Conservation (phyloP, 2,888 invertebrate genomes). For the Ochropleura plecta region DNA sequence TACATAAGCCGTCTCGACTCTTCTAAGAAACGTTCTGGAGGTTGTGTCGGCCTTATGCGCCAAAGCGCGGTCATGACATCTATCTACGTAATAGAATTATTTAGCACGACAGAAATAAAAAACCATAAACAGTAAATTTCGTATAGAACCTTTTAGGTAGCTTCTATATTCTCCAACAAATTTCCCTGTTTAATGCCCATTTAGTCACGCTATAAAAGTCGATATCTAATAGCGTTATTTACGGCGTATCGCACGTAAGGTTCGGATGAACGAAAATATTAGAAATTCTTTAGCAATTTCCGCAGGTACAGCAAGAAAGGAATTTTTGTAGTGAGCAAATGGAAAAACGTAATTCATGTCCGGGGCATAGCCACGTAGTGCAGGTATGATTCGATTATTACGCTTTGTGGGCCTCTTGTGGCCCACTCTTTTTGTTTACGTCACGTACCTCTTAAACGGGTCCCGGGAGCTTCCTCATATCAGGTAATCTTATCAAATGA, state of each 20-base stretch:
- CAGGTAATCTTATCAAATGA: slow-evolving; percentile 64
- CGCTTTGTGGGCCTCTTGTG: slow-evolving; percentile 34
- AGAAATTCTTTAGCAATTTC: slow-evolving; percentile 68
- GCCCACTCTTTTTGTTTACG: slow-evolving; percentile 59
- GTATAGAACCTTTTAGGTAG: slow-evolving; percentile 31
- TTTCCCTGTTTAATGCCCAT: slow-evolving; percentile 62
- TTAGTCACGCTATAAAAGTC: slow-evolving; percentile 67
- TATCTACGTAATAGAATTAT: slow-evolving; percentile 61
- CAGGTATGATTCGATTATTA: slow-evolving; percentile 69
- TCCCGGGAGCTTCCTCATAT: slow-evolving; percentile 55
- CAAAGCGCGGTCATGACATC: slow-evolving; percentile 47
- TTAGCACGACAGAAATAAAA: slow-evolving; percentile 37
- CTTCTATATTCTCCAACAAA: slow-evolving; percentile 47
- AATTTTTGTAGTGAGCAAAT: slow-evolving; percentile 66
- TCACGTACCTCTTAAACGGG: slow-evolving; percentile 56
- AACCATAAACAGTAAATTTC: slow-evolving; percentile 33
- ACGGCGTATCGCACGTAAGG: slow-evolving; percentile 64
- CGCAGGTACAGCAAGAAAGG: slow-evolving; percentile 59
- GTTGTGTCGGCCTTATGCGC: slow-evolving; percentile 38
- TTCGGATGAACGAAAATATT: slow-evolving; percentile 63
- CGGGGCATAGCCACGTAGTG: slow-evolving; percentile 59
- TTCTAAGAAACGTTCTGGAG: slow-evolving; percentile 34
- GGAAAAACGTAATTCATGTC: slow-evolving; percentile 64
- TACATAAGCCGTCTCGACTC: slow-evolving; percentile 37
- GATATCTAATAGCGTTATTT: slow-evolving; percentile 65